Conservation (phyloP, 2,113 vertebrate genomes). For the Electrona antarctica region DNA sequence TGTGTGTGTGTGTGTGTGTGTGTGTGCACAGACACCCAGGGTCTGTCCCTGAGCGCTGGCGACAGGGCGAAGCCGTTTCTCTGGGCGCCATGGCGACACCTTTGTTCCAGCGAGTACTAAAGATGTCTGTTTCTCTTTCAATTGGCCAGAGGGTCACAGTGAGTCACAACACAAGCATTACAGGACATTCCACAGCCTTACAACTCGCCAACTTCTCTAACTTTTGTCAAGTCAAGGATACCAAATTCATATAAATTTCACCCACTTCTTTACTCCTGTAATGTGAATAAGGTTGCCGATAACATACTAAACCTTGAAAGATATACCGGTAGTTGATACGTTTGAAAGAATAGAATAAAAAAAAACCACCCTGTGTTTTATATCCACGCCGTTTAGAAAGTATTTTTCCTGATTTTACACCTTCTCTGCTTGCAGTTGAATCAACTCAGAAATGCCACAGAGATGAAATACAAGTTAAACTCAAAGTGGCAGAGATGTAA, state of each 20-base stretch:
- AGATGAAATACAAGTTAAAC: background rate
- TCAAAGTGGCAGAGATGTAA: background rate
- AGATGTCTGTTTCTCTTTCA: conserved; percentile 11
- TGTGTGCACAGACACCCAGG: background rate
- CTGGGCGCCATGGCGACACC: conserved; percentile 52
- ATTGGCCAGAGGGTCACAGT: conserved; percentile 39
- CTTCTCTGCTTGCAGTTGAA: background rate
- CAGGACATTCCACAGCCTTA: conserved; percentile 30
- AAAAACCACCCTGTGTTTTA: too few relatives aligned
- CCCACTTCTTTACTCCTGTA: too few relatives aligned
- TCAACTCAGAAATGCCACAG: background rate
- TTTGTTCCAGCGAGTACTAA: conserved; percentile 25
- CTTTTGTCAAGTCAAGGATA: too few relatives aligned
- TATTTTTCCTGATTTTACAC: background rate
- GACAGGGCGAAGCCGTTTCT: conserved; percentile 23
- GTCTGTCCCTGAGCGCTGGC: conserved; percentile 34
- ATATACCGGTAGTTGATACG: too few relatives aligned
- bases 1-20: conserved; percentile 1
- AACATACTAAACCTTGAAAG: too few relatives aligned
- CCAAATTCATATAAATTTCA: too few relatives aligned
- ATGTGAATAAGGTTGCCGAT: too few relatives aligned
- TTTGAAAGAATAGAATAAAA: too few relatives aligned
- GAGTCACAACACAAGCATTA: conserved; percentile 25
- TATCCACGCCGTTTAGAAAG: too few relatives aligned
- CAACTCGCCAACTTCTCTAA: too few relatives aligned